Evolutionary conservation across 2,113 vertebrate species (phyloP), one percentile per base, ranked within the genome.

Genomic region (Amia ocellicauda): DNA sequence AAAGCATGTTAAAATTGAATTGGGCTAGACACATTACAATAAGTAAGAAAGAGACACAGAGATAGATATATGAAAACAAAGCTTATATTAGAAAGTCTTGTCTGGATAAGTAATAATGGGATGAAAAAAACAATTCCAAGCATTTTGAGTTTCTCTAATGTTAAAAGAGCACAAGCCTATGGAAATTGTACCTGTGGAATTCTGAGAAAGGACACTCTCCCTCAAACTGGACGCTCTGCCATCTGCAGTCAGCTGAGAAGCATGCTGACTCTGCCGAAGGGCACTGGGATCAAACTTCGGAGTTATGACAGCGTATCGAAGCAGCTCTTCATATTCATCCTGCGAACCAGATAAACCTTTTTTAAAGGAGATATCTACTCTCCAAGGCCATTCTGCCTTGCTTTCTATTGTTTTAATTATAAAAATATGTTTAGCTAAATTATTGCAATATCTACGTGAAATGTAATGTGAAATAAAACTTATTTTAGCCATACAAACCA

Each of bases 311-410:
- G 92, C 80, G 19, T 89, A 92, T 62, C 62, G 85, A 66, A 95
- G 89, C 60, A 93, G 83, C 64, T 98, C 92, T 82, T 97, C 94
- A 80, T 94, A 97, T 65, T 96, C 95, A 73, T 94, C 92, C 95
- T 98, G 75, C 54, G 53, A 75, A 72, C 2, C 26, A 17, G 9
- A 19, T 13, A 16, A n/a, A n/a, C n/a, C n/a, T n/a, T n/a, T n/a
- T 62, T 27, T 22, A 54, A 17, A 20, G 7, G 7, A n/a, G 11
- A 23, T 13, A 64, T 52, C 40, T 11, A 63, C 58, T 10, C 2
- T 8, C 47, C 20, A 59, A 27, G n/a, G 9, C n/a, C 41, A 26
- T 26, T 14, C 13, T 31, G 16, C 23, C 3, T 40, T 23, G 11
- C 43, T 40, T 36, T 36, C n/a, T n/a, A n/a, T n/a, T n/a, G n/a